These are phyloP conservation scores for Prosapia bicincta DNA, from an alignment of 2,888 invertebrate species.

Conservation along the genomic window DNA sequence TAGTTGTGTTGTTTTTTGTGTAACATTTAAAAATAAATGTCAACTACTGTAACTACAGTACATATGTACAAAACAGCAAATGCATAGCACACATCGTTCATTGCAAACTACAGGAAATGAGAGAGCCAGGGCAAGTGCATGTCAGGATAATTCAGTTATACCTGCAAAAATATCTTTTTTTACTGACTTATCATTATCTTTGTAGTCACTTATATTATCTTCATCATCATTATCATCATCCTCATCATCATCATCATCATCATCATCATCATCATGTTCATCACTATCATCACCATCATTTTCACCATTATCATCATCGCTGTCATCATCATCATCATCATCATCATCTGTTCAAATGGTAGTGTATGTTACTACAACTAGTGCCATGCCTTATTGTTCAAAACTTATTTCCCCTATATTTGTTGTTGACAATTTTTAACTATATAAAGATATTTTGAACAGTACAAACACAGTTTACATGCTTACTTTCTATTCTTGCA, in stretches of 20 bases:
- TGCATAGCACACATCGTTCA: not conserved
- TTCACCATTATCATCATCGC: slow-evolving; percentile 48
- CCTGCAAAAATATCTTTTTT: not conserved
- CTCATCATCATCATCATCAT: slow-evolving; percentile 50
- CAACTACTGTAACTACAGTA: not conserved
- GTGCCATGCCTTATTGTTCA: not conserved
- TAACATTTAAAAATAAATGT: too few relatives aligned
- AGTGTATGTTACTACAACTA: not conserved
- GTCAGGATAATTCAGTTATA: not conserved
- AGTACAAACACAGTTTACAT: not conserved
- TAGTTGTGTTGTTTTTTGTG: too few relatives aligned
- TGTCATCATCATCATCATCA: slow-evolving; percentile 47
- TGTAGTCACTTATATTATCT: slow-evolving; percentile 54
- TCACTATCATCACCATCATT: slow-evolving; percentile 48
- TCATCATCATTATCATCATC: slow-evolving; percentile 48
- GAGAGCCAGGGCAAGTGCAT: not conserved
- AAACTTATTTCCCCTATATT: too few relatives aligned
- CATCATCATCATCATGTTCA: slow-evolving; percentile 51
- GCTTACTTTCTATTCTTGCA: too few relatives aligned
- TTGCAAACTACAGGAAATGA: not conserved
- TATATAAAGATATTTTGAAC: not conserved
- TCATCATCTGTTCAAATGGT: slow-evolving; percentile 44
- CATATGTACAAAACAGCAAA: not conserved
- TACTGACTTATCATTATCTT: slow-evolving; percentile 45
- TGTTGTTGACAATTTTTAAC: too few relatives aligned